Conservation (phyloP, 2,113 vertebrate species). For the Bettongia penicillata region DNA sequence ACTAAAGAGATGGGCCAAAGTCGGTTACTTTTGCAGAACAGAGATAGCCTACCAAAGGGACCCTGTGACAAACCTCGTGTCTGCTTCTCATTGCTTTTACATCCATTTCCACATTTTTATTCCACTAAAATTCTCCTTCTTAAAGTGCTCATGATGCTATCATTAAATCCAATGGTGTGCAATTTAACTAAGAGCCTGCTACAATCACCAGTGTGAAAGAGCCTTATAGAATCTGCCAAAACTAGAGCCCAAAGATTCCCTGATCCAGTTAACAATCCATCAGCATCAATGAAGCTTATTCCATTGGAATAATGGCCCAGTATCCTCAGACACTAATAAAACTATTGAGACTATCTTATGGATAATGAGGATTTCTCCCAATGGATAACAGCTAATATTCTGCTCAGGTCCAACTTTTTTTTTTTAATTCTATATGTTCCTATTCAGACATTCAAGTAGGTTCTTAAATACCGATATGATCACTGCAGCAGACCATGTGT, state of each 20-base stretch:
- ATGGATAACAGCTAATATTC: slow-evolving; percentile 33
- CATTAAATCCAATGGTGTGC: slow-evolving; percentile 75
- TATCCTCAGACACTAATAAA: slow-evolving; percentile 73
- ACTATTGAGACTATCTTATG: slow-evolving; percentile 66
- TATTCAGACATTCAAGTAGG: slow-evolving; percentile 24
- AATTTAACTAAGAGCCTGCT: slow-evolving; percentile 78
- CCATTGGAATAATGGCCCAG: slow-evolving; percentile 64
- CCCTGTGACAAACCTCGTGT: slow-evolving; percentile 12
- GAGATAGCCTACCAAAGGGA: slow-evolving; percentile 44
- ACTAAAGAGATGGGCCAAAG: not conserved
- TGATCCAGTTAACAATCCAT: slow-evolving; percentile 65
- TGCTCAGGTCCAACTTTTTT: slow-evolving; percentile 53
- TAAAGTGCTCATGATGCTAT: slow-evolving; percentile 65
- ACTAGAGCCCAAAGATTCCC: slow-evolving; percentile 68
- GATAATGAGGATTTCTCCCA: slow-evolving; percentile 62
- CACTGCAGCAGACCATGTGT: not conserved
- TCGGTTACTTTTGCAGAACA: slow-evolving; percentile 62
- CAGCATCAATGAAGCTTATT: slow-evolving; percentile 71
- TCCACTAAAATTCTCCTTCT: slow-evolving; percentile 78
- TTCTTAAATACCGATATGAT: slow-evolving; percentile 43
- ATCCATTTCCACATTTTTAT: slow-evolving; percentile 75
- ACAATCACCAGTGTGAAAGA: slow-evolving; percentile 63
- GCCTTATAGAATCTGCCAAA: slow-evolving; percentile 74
- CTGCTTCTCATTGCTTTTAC: slow-evolving; percentile 64
- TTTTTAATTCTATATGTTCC: slow-evolving; percentile 48